phyloP scores from a whole-genome alignment of 2,797 vertebrate genomes.

The Phalloptychus januarius region DNA sequence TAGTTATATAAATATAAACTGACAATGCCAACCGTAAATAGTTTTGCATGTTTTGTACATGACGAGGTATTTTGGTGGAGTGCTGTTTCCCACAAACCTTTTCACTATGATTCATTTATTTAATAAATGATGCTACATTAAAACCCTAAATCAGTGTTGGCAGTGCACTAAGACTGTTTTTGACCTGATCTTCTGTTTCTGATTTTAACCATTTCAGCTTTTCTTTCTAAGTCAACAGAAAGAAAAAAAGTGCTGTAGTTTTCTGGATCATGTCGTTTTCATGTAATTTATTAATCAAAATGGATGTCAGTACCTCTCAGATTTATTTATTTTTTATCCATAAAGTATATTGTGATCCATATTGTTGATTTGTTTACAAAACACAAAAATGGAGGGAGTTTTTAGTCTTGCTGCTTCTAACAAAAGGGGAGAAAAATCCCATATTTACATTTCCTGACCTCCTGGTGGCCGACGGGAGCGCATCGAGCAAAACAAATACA shows the following conservation, averaged over 20 bases:
- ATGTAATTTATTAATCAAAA: neutral
- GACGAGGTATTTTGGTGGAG: neutral
- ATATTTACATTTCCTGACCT: neutral
- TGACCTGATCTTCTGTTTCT: neutral
- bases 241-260: neutral
- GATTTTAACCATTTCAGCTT: neutral
- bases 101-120: neutral
- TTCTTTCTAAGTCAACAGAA: neutral
- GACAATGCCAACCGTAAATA: neutral
- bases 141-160: neutral
- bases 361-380: neutral
- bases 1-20: neutral
- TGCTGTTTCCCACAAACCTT: neutral
- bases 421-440: neutral
- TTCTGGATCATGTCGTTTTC: neutral
- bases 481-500: neutral
- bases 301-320: neutral
- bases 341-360: neutral
- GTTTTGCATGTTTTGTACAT: neutral
- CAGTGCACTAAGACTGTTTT: neutral
- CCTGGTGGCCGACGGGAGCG: neutral
- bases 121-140: neutral
- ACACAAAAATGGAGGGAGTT: neutral
- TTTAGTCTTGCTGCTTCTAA: neutral
- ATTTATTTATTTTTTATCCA: neutral